Percentiles rank a stretch among this genome's conserved stretches.
Conservation (phyloP, 2,113 vertebrate genomes). For the Mastomys coucha region DNA sequence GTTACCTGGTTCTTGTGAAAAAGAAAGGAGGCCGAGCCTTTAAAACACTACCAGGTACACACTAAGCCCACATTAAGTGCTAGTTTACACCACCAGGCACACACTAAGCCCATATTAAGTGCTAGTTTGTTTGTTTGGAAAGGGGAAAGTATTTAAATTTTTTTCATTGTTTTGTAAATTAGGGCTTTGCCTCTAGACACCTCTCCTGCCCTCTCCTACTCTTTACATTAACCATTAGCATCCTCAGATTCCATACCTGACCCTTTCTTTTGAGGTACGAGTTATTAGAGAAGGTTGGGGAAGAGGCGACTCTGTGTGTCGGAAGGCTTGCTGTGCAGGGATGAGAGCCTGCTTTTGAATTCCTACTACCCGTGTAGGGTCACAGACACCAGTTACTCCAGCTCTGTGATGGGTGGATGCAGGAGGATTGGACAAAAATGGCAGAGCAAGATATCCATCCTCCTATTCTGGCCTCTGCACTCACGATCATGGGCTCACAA, state of each 20-base stretch:
- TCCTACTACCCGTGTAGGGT: not conserved
- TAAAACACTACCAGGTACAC: not conserved
- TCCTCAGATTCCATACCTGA: not conserved
- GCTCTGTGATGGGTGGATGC: not conserved
- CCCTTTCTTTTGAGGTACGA: not conserved
- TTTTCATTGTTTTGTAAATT: conserved; percentile 19
- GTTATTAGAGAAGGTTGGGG: not conserved
- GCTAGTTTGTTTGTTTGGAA: not conserved
- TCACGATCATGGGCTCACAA: not conserved
- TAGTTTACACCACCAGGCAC: not conserved
- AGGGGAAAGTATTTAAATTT: not conserved
- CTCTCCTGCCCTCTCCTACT: not conserved
- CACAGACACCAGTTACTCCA: not conserved
- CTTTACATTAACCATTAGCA: not conserved
- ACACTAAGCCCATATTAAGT: not conserved
- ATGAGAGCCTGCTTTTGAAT: not conserved
- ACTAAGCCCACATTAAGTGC: not conserved
- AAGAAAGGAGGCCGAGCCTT: not conserved
- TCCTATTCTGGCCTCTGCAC: not conserved
- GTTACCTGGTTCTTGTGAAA: not conserved
- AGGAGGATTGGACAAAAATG: not conserved
- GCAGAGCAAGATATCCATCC: no score
- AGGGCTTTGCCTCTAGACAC: not conserved
- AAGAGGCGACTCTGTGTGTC: not conserved
- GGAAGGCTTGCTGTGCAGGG: no score